A percentile compares a stretch with the other conserved stretches of the same genome.
Conservation (phyloP, 2,113 vertebrate species). For the Nyctibius bracteatus region DNA sequence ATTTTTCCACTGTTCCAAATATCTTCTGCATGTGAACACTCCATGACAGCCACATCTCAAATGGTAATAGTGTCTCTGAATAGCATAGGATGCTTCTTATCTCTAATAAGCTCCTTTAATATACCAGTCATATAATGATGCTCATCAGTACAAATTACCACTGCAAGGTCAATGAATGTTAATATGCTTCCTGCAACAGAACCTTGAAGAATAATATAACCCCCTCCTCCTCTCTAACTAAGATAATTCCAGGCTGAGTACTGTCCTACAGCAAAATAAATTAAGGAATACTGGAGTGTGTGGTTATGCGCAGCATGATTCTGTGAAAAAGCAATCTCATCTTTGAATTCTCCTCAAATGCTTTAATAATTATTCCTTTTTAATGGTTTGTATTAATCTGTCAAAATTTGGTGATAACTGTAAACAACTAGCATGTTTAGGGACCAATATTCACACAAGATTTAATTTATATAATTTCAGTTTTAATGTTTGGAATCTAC, state of each 20-base stretch:
- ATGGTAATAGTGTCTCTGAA: constrained; percentile 22
- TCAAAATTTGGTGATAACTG: neutral
- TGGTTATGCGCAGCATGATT: neutral
- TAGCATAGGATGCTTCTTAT: neutral
- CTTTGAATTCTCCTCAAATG: neutral
- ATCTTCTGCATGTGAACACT: neutral
- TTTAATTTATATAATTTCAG: neutral
- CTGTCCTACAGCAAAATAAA: constrained; percentile 30
- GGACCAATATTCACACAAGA: neutral
- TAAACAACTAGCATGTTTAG: neutral
- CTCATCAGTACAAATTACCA: constrained; percentile 46
- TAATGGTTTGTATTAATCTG: neutral
- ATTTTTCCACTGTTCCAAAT: constrained; percentile 41
- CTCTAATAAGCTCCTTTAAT: constrained; percentile 56
- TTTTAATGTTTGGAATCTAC: neutral
- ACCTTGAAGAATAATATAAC: constrained; percentile 26
- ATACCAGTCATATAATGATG: constrained; percentile 28
- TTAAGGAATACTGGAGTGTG: neutral
- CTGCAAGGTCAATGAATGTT: constrained; percentile 45
- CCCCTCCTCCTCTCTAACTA: neutral
- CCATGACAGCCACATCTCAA: constrained; percentile 34
- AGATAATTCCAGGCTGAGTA: constrained; percentile 22
- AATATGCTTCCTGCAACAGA: constrained; percentile 43
- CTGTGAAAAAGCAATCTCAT: neutral
- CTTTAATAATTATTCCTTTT: neutral